Base-by-base conservation (phyloP, 1,140 invertebrate species). In the Drosophila melanogaster region DNA sequence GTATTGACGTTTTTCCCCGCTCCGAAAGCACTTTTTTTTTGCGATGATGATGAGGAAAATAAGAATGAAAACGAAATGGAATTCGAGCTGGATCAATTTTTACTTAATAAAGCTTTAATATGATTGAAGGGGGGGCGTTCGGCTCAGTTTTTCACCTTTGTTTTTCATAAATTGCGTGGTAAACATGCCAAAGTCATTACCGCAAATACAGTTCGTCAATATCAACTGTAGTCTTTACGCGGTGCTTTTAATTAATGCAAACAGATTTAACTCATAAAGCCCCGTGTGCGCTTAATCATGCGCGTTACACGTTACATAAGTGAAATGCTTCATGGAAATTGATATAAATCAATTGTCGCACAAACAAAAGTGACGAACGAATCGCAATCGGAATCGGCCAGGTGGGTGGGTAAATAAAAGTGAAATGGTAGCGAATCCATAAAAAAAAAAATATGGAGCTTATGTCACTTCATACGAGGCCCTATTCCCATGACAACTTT, bases 221-320 rank as follows among this genome's bases (percentile, higher is more conserved):
- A 56, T 38, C 47, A 59, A 47, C 54, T 15, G 49, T 22, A 47
- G 19, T 53, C 54, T 76, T 73, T 64, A 38, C 26, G 47, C 54
- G 80, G 78, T 67, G 41, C 79, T 73, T 83, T 87, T 87, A 87
- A 87, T 87, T 87, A 87, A 87, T 87, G 83, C 83, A 87, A 87
- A 87, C 83, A 87, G 83, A 87, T 83, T 87, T 87, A 83, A 87
- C 62, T 79, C 57, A 35, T 54, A 41, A 49, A 50, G 38, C 38
- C 24, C 26, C 64, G 35, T 41, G 40, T 64, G 73, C 38, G 59
- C 57, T 66, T 49, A 57, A 62, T 79, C 67, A 71, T 72, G 37
- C 80, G 30, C 49, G 54, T 55, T 56, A 74, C 55, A 77, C 55
- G 59, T 86, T 86, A 87, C 83, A 87, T 77, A 79, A 75, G 86